Percentiles rank a stretch among this genome's conserved stretches.
Evolutionary conservation across 2,113 vertebrate genomes (phyloP).

Genomic region (Tapirus terrestris): DNA sequence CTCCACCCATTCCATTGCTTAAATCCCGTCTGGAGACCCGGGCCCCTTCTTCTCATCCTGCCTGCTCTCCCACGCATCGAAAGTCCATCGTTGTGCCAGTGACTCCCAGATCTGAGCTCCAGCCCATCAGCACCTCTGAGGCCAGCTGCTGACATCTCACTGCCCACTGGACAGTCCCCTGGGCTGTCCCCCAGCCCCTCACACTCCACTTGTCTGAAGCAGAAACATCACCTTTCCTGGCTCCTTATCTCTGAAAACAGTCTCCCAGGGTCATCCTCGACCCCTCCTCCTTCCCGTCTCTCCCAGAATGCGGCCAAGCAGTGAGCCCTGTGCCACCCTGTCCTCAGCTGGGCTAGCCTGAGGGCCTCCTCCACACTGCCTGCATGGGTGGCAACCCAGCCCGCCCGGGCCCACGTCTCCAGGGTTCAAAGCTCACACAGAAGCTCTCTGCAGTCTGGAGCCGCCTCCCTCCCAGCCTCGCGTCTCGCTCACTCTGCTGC

Average conservation of each 20-base stretch:
- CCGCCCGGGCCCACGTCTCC: fast-evolving
- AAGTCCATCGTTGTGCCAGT: not conserved
- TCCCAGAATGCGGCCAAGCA: not conserved
- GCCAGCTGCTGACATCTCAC: not conserved
- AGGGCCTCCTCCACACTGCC: not conserved
- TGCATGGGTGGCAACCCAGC: fast-evolving
- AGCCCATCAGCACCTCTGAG: not conserved
- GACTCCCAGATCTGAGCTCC: not conserved
- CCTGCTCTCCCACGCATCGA: fast-evolving
- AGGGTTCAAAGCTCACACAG: fast-evolving
- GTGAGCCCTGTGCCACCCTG: fast-evolving
- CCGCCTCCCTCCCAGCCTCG: not conserved
- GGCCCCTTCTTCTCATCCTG: not conserved
- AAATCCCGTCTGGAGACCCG: fast-evolving
- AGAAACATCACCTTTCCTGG: not conserved
- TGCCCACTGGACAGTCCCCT: not conserved
- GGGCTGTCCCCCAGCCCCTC: not conserved
- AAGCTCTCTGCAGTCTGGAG: fast-evolving
- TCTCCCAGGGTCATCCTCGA: not conserved
- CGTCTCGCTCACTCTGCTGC: too few relatives aligned
- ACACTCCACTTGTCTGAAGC: not conserved
- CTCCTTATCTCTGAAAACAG: not conserved
- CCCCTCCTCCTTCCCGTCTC: not conserved
- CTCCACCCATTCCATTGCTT: too few relatives aligned
- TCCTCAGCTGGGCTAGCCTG: not conserved